Evolutionary conservation across 37 sponge, comb jelly and placozoan species (phyloP), one percentile per base, ranked within the genome.

Genomic region (Halisarca cf. caerulea): DNA sequence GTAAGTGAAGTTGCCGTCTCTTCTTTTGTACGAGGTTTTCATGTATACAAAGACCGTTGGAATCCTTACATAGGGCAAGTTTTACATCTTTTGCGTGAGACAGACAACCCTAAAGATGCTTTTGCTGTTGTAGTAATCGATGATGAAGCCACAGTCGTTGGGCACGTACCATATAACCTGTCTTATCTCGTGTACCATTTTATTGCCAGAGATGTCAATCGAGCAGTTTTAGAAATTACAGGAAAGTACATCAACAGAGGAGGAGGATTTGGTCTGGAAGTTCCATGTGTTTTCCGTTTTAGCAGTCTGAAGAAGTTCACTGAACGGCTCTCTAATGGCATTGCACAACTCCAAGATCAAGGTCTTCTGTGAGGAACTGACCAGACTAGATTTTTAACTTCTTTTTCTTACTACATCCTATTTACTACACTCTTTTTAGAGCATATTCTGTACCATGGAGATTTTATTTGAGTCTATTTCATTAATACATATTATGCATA

Each of bases 11-110:
- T 74, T 20, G 78, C 7, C 7, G 51, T 74, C 14, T n/a, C 44
- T 33, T 74, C 78, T 45, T 74, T 74, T 17, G 78, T 74, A 17
- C 34, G 78, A 7, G 78, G 78, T 30, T 25, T 24, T 44, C 78
- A 74, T 44, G 47, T 18, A 8, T 74, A 74, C 51, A 25, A 45
- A 44, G 78, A 7, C n/a, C 44, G 39, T n/a, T 74, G 78, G 78
- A 6, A 74, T 30, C 78, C 78, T 24, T 24, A 24, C 34, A 15
- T 33, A 24, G 78, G 78, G 17, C 47, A 74, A 28, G 30, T 74
- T 11, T 15, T 74, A 44, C 34, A 45, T 24, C 78, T 74, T 6
- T 7, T n/a, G 23, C n/a, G 78, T 24, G 78, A 74, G 78, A 23
- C 78, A 25, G 51, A 74, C n/a, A 74, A 74, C 30, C 39, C 38